Conservation (phyloP, 2,888 invertebrate genomes). For the Trisateles emortualis region DNA sequence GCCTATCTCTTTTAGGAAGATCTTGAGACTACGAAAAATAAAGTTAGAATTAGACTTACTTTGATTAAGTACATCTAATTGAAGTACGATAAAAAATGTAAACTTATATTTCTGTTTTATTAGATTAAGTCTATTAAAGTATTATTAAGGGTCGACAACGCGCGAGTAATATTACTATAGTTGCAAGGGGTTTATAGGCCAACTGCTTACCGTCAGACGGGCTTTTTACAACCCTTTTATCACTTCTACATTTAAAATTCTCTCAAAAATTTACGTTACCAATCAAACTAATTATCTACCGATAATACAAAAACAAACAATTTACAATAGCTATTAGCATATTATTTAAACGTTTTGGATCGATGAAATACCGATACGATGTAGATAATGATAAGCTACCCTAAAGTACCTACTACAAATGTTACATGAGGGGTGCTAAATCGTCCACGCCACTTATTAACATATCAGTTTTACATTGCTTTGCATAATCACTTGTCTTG, state of each 20-base stretch:
- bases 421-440: slow-evolving; percentile 79
- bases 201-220: no score
- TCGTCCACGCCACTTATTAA: slow-evolving; percentile 77
- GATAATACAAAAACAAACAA: slow-evolving; percentile 42
- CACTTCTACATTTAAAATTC: neutral
- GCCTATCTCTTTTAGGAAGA: no score
- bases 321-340: slow-evolving; percentile 55
- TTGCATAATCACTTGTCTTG: slow-evolving; percentile 70
- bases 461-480: slow-evolving; percentile 79
- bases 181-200: no score
- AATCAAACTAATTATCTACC: slow-evolving; percentile 10
- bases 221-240: no score
- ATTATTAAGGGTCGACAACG: no score
- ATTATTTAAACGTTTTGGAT: slow-evolving; percentile 62
- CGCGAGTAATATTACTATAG: no score
- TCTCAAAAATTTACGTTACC: slow-evolving; percentile 1
- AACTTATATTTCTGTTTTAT: no score
- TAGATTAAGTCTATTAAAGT: no score
- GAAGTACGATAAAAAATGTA: no score
- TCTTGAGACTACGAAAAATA: no score
- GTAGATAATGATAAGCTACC: slow-evolving; percentile 69
- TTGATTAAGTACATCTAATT: no score
- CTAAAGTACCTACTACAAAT: slow-evolving; percentile 73
- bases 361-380: slow-evolving; percentile 68
- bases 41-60: no score